These are phyloP conservation scores for Catostomus latipinnis DNA, from an alignment of 2,797 vertebrate species.

Conservation along the genomic window DNA sequence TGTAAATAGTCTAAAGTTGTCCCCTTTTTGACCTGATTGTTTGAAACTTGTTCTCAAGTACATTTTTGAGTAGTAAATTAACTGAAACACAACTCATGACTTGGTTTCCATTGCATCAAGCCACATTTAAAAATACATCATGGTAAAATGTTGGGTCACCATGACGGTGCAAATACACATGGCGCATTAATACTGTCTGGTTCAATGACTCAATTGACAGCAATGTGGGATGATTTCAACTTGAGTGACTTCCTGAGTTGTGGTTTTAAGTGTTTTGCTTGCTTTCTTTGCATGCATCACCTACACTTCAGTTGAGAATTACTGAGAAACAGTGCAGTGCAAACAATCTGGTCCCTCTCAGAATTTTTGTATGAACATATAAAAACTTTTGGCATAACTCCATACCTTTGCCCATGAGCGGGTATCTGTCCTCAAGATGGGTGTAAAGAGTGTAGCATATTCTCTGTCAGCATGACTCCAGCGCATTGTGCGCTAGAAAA, in stretches of 20 bases:
- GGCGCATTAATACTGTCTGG: background rate
- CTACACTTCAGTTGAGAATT: conserved; percentile 20
- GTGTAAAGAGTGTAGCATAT: too few relatives aligned
- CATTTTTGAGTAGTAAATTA: background rate
- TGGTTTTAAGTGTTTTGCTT: conserved; percentile 30
- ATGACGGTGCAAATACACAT: background rate
- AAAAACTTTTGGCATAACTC: too few relatives aligned
- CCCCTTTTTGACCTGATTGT: background rate
- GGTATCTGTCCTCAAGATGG: too few relatives aligned
- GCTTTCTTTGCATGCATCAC: conserved; percentile 54
- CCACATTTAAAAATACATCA: background rate
- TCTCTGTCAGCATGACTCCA: too few relatives aligned
- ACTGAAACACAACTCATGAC: background rate
- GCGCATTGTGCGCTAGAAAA: too few relatives aligned
- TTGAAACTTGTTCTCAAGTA: background rate
- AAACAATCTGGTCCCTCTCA: background rate
- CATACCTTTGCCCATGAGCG: background rate
- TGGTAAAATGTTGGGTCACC: background rate
- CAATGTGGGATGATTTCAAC: conserved; percentile 2
- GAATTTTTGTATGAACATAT: background rate
- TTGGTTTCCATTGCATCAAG: background rate
- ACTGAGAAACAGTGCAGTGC: background rate
- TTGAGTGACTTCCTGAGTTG: conserved; percentile 51
- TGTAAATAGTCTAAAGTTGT: too few relatives aligned
- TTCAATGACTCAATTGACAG: background rate